phyloP scores from a whole-genome alignment of 2,113 vertebrate genomes.

The Lagopus muta region DNA sequence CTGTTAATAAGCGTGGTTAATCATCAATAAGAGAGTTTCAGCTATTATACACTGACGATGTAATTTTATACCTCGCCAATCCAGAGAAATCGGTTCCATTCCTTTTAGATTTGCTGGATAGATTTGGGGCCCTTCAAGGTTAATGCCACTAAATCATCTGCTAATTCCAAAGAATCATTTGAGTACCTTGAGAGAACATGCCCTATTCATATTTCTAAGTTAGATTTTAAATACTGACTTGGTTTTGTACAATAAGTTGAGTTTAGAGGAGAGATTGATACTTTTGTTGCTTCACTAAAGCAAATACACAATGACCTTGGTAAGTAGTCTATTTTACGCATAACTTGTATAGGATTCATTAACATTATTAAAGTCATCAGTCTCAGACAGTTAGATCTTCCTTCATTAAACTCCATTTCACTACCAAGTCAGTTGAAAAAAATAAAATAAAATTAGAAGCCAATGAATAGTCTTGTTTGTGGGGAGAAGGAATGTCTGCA shows the following conservation, averaged over 20 bases:
- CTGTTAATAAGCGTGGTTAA: conserved; percentile 73
- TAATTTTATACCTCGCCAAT: conserved; percentile 76
- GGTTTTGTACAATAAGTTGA: neutral
- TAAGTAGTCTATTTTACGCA: conserved; percentile 1
- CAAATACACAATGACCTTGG: conserved; percentile 57
- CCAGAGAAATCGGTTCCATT: conserved; percentile 64
- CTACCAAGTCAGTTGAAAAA: conserved; percentile 13
- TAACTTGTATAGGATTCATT: conserved; percentile 30
- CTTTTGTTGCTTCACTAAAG: conserved; percentile 18
- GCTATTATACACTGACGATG: conserved; percentile 62
- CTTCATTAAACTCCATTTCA: conserved; percentile 43
- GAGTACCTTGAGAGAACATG: conserved; percentile 16
- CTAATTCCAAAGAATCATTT: conserved; percentile 67
- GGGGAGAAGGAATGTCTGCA: neutral
- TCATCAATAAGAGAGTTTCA: conserved; percentile 69
- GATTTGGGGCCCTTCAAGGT: conserved; percentile 64
- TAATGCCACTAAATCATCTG: conserved; percentile 64
- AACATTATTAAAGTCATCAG: conserved; percentile 23
- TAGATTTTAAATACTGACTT: conserved; percentile 16
- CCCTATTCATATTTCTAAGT: neutral
- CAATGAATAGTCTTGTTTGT: neutral
- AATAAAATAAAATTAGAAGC: conserved; percentile 26
- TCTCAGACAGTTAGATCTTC: conserved; percentile 49
- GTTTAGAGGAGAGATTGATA: neutral
- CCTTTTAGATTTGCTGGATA: conserved; percentile 58